A percentile compares a stretch with the other conserved stretches of the same genome.
phyloP scores from a whole-genome alignment of 2,888 invertebrate genomes.

The Prosapia bicincta region DNA sequence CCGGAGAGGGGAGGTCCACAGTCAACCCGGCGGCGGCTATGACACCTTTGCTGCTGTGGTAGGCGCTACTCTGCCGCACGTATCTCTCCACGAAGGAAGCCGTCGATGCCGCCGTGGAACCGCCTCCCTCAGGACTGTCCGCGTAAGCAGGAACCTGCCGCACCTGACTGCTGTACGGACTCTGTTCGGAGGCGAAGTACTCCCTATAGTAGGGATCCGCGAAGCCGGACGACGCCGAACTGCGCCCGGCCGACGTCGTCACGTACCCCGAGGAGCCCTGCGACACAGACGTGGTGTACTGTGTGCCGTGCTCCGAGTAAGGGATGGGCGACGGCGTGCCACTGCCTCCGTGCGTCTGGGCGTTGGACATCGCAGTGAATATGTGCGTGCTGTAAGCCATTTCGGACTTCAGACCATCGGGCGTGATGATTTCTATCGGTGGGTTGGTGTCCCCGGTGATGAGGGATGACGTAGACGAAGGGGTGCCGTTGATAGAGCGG shows the following conservation, averaged over 20 bases:
- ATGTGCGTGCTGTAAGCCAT: slow-evolving; percentile 66
- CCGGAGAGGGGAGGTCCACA: slow-evolving; percentile 92
- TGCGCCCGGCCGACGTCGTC: slow-evolving; percentile 45
- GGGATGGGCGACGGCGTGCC: slow-evolving; percentile 66
- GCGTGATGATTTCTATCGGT: slow-evolving; percentile 50
- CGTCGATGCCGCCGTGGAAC: slow-evolving; percentile 53
- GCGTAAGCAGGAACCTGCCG: slow-evolving; percentile 42
- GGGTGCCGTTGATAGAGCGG: slow-evolving; percentile 58
- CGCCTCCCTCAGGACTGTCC: slow-evolving; percentile 48
- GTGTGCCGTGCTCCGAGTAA: slow-evolving; percentile 48
- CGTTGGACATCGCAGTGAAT: slow-evolving; percentile 56
- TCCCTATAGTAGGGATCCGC: slow-evolving; percentile 78
- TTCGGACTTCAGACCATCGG: slow-evolving; percentile 51
- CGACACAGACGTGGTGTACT: slow-evolving; percentile 42
- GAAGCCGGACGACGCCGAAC: slow-evolving; percentile 56
- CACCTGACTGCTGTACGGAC: slow-evolving; percentile 38
- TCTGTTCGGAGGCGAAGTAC: slow-evolving; percentile 60
- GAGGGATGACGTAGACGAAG: slow-evolving; percentile 59
- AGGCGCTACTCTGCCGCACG: slow-evolving; percentile 56
- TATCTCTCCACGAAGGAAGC: slow-evolving; percentile 66
- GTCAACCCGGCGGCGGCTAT: slow-evolving; percentile 72
- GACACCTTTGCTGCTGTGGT: slow-evolving; percentile 68
- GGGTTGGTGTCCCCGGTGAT: slow-evolving; percentile 55
- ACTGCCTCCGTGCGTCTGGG: slow-evolving; percentile 38
- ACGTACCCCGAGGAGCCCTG: slow-evolving; percentile 43